Percentiles rank a stretch among this genome's conserved stretches.
These are phyloP conservation scores for Gadus chalcogrammus DNA, from an alignment of 2,113 vertebrate genomes.

Conservation along the genomic window DNA sequence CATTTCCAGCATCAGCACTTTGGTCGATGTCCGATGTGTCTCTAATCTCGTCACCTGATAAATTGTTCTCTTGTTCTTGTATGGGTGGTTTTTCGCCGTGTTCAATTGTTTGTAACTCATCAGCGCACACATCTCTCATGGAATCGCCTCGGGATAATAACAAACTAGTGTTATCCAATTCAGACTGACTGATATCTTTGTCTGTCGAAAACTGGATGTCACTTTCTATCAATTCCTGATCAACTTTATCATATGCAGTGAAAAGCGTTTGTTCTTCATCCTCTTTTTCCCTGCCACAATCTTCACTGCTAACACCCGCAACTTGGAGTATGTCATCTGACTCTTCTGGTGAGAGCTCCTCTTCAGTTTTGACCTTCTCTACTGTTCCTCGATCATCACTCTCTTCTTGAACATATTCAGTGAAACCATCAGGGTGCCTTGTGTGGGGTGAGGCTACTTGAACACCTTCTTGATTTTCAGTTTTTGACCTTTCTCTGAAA, in stretches of 20 bases:
- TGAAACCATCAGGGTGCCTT: conserved; percentile 2
- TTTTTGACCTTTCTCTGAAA: conserved; percentile 52
- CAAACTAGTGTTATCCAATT: conserved; percentile 25
- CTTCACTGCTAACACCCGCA: conserved; percentile 1
- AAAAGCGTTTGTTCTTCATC: neutral
- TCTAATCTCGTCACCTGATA: conserved; percentile 6
- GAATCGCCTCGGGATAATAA: conserved; percentile 22
- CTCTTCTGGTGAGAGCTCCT: conserved; percentile 10
- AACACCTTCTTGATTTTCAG: conserved; percentile 36
- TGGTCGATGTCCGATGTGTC: conserved; percentile 13
- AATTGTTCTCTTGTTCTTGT: conserved; percentile 7
- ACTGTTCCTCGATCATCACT: conserved; percentile 20
- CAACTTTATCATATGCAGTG: conserved; percentile 27
- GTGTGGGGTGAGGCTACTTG: conserved; percentile 20
- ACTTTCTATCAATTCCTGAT: conserved; percentile 19
- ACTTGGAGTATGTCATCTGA: conserved; percentile 12
- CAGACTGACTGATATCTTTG: conserved; percentile 21
- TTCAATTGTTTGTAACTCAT: conserved; percentile 34
- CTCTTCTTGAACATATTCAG: conserved; percentile 19
- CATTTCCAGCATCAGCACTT: conserved; percentile 16
- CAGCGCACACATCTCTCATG: conserved; percentile 44
- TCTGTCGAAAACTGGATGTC: conserved; percentile 19
- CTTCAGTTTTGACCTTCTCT: conserved; percentile 7
- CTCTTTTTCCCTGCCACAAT: neutral
- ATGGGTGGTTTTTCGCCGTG: neutral